Percentiles rank a stretch among this genome's conserved stretches.
Evolutionary conservation across 2,797 vertebrate species (phyloP).

Genomic region (Fistularia tabacaria): DNA sequence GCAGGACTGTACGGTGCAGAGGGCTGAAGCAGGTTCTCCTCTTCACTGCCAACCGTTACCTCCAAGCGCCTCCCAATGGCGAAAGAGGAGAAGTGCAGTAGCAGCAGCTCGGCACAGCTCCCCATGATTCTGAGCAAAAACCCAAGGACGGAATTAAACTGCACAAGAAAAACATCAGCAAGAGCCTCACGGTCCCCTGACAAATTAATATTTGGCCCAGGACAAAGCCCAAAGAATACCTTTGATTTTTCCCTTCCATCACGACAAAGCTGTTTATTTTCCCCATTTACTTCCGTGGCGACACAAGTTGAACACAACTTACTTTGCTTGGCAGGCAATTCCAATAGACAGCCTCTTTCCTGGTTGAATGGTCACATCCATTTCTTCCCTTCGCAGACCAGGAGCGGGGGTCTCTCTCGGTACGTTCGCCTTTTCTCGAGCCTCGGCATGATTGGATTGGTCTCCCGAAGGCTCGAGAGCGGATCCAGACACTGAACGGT

Average conservation of each 20-base stretch:
- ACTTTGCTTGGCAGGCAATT: conserved; percentile 70
- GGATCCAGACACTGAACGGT: conserved; percentile 1
- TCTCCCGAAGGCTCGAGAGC: conserved; percentile 12
- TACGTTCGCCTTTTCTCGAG: conserved; percentile 6
- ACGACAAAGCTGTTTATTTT: too few species aligned
- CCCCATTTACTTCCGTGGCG: too few species aligned
- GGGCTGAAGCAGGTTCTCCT: conserved; percentile 78
- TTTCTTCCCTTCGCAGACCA: conserved; percentile 31
- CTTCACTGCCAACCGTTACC: conserved; percentile 73
- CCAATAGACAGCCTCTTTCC: conserved; percentile 60
- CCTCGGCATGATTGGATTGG: conserved; percentile 10
- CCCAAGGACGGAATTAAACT: conserved; percentile 3
- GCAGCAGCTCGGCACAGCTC: conserved; percentile 82
- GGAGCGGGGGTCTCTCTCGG: background rate
- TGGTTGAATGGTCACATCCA: conserved; percentile 56
- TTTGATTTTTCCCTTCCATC: background rate
- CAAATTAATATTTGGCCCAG: conserved; percentile 1
- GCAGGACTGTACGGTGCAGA: conserved; percentile 65
- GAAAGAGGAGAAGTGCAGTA: conserved; percentile 87
- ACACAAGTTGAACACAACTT: conserved; percentile 18
- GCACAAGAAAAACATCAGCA: background rate
- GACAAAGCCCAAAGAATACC: background rate
- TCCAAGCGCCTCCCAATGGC: conserved; percentile 83
- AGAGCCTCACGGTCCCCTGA: background rate
- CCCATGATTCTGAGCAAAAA: conserved; percentile 77